A percentile compares a stretch with the other conserved stretches of the same genome.
Conservation (phyloP, 1,140 invertebrate species). For the Drosophila simulans region DNA sequence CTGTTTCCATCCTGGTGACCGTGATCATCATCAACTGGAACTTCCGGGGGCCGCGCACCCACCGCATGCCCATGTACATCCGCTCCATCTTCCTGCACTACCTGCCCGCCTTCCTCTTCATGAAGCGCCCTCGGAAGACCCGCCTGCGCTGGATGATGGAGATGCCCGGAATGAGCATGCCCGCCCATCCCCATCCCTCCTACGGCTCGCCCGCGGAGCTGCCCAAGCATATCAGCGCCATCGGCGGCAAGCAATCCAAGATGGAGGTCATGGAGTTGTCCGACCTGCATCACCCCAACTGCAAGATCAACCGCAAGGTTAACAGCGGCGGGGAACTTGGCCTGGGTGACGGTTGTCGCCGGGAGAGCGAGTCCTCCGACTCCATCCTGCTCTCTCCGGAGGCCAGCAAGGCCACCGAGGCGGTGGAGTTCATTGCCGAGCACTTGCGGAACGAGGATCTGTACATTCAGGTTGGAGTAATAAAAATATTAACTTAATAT, state of each 20-base stretch:
- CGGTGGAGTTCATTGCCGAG: conserved; percentile 98
- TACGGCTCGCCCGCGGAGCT: conserved; percentile 92
- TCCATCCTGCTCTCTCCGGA: conserved; percentile 95
- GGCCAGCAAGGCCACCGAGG: conserved; percentile 97
- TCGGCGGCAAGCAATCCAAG: conserved; percentile 89
- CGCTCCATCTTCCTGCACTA: conserved; percentile 97
- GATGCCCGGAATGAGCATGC: conserved; percentile 93
- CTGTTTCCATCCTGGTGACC: conserved; percentile 98
- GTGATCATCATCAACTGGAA: conserved; percentile 99
- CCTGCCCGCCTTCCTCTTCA: conserved; percentile 93
- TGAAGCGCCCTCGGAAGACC: conserved; percentile 96
- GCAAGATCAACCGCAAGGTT: conserved; percentile 95
- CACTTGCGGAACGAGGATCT: conserved; percentile 98
- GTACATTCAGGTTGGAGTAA: conserved; percentile 93
- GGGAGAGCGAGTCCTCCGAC: conserved; percentile 96
- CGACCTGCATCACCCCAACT: conserved; percentile 97
- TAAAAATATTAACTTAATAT: too few species aligned
- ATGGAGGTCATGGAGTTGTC: conserved; percentile 97
- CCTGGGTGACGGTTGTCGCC: conserved; percentile 87
- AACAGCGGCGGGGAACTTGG: conserved; percentile 89
- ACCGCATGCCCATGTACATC: conserved; percentile 97
- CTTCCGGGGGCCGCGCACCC: conserved; percentile 96
- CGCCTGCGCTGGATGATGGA: conserved; percentile 98
- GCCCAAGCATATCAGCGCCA: conserved; percentile 90
- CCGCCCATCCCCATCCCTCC: conserved; percentile 89